Conservation (phyloP, 2,888 invertebrate species). For the Anaspis maculata region DNA sequence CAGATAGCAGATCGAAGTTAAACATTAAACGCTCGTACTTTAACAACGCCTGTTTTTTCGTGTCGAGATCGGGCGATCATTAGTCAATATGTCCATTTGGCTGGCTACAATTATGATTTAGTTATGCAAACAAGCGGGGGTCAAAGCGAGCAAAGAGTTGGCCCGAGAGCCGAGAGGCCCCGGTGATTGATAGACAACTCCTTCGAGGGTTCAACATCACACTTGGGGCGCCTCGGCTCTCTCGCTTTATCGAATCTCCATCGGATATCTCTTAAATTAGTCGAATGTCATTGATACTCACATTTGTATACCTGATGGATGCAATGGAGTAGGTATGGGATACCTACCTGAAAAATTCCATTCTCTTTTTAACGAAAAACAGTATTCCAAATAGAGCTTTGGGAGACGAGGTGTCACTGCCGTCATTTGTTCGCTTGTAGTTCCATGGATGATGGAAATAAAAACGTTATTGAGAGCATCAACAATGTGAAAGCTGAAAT, state of each 20-base stretch:
- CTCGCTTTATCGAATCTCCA: too few relatives aligned
- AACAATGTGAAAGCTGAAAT: conserved; percentile 37
- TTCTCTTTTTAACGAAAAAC: too few relatives aligned
- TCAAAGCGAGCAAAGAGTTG: conserved; percentile 28
- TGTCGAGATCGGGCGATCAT: conserved; percentile 34
- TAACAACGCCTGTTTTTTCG: conserved; percentile 24
- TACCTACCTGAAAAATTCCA: too few relatives aligned
- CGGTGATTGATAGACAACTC: conserved; percentile 36
- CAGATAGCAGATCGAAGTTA: conserved; percentile 16
- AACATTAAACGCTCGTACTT: conserved; percentile 14
- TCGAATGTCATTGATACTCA: too few relatives aligned
- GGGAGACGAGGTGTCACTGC: too few relatives aligned
- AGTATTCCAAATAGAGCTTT: too few relatives aligned
- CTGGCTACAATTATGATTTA: conserved; percentile 42
- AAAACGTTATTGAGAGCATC: conserved; percentile 29
- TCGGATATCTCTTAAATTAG: too few relatives aligned
- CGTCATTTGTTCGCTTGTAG: too few relatives aligned
- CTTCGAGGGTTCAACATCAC: conserved; percentile 29
- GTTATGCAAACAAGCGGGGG: conserved; percentile 43
- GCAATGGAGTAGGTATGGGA: too few relatives aligned
- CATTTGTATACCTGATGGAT: too few relatives aligned
- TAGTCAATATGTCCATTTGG: conserved; percentile 42
- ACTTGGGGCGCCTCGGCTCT: conserved; percentile 29
- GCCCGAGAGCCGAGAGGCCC: too few relatives aligned
- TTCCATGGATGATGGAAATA: too few relatives aligned